Evolutionary conservation across 2,113 vertebrate species (phyloP).

Genomic region (Forbesichthys agassizii): DNA sequence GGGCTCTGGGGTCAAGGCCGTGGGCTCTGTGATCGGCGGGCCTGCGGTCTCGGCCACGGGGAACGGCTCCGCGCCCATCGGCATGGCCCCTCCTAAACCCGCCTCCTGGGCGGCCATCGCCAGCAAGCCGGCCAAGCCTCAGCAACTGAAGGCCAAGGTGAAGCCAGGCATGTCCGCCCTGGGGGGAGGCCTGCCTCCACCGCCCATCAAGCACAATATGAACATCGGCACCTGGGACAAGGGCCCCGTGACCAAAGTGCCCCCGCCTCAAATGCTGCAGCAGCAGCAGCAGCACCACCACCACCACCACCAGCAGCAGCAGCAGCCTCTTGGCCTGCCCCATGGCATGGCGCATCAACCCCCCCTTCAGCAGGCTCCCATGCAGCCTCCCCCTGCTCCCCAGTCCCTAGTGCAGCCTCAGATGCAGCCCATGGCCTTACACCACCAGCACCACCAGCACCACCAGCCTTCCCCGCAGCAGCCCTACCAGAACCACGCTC

Average conservation of each 20-base stretch:
- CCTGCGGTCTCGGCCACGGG: conserved; percentile 83
- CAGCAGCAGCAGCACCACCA: background rate
- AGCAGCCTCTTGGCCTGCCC: conserved; percentile 12
- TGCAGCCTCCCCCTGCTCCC: conserved; percentile 64
- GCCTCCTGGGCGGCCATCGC: conserved; percentile 96
- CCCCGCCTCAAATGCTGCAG: conserved; percentile 50
- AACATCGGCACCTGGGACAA: conserved; percentile 98
- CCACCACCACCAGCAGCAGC: conserved; percentile 60
- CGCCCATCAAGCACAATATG: conserved; percentile 96
- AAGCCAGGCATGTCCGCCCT: conserved; percentile 84
- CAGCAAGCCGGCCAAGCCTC: conserved; percentile 90
- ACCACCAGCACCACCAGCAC: conserved; percentile 75
- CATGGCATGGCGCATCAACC: conserved; percentile 63
- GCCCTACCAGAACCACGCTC: conserved; percentile 85
- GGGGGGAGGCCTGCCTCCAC: conserved; percentile 83
- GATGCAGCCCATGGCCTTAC: conserved; percentile 84
- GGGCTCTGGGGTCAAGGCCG: conserved; percentile 85
- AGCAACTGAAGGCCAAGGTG: conserved; percentile 87
- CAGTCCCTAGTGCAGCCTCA: conserved; percentile 83
- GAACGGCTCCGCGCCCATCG: conserved; percentile 82
- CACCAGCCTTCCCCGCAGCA: conserved; percentile 79
- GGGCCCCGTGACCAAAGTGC: conserved; percentile 84
- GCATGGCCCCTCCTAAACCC: conserved; percentile 87
- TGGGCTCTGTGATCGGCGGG: conserved; percentile 88
- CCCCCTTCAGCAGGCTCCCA: conserved; percentile 66